Base-by-base conservation (phyloP, 30 jellyfish, hydroid and myxozoan species). In the Cassiopea andromeda region DNA sequence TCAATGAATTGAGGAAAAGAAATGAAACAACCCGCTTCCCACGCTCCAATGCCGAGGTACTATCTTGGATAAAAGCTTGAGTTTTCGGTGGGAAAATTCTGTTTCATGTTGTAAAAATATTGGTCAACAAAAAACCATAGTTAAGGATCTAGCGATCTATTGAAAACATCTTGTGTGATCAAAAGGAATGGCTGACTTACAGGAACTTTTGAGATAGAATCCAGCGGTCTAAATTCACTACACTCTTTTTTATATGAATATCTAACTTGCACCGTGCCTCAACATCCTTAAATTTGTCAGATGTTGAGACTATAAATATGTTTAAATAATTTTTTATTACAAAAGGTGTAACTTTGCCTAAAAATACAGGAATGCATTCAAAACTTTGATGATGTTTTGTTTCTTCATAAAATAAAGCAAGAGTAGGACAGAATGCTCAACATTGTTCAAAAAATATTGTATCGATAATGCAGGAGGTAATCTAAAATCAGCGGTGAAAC, bases 141-240 rank as follows among this genome's bases (percentile, higher is more conserved):
- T 58, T 48, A 77, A 77, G 50, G 70, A 49, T 77, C 44, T 48
- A 49, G 69, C 70, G 86, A 77, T 77, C 86, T 47, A 77, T 77
- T 60, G 86, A 77, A 77, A 77, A 77, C 86, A 77, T 77, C 86
- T 77, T 77, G 86, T 77, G 86, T 77, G 86, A 48, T 77, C 86
- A 74, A 54, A 54, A 8, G 15, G 73, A 46, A 49, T 9, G 64
- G 86, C 86, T 9, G 64, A 74, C 86, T 77, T 48, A 48, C 86
- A 77, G 86, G 86, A 77, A 48, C 49, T 77, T 48, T 59, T 58
- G 48, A 9, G 50, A 77, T 77, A 15, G 74, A 47, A 77, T 77
- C 47, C 17, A 17, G 86, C 70, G 86, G 86, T 50, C 50, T 50
- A 3, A 10, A 54, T 54, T 18, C 45, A 44, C 86, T 38, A 27